Evolutionary conservation across 2,888 invertebrate genomes (phyloP).

Genomic region (Morpho achilles): DNA sequence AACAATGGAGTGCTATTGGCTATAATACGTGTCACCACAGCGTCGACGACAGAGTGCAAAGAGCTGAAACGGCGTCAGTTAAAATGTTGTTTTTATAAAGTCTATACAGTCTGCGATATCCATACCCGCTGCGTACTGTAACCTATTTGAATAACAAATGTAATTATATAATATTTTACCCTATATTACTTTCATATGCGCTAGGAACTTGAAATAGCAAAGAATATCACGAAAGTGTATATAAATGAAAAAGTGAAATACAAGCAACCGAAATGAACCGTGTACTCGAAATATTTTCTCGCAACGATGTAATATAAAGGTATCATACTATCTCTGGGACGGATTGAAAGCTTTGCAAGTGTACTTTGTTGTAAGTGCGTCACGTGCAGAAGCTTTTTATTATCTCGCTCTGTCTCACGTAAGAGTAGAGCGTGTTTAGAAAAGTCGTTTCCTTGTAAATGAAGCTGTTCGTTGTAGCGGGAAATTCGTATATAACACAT

Average conservation of each 20-base stretch:
- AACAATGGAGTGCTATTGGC: too few species aligned
- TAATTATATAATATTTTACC: too few species aligned
- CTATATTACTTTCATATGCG: neutral
- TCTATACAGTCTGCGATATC: too few species aligned
- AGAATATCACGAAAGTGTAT: neutral
- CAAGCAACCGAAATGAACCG: constrained; percentile 18
- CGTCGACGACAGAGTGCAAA: too few species aligned
- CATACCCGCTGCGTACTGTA: neutral
- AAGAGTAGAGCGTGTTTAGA: constrained; percentile 35
- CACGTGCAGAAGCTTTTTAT: constrained; percentile 70
- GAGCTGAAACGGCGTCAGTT: too few species aligned
- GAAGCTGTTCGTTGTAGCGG: constrained; percentile 38
- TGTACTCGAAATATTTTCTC: constrained; percentile 20
- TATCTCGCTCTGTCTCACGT: constrained; percentile 39
- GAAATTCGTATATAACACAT: constrained; percentile 33
- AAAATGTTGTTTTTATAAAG: too few species aligned
- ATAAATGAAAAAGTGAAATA: constrained; percentile 5
- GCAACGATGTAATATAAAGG: constrained; percentile 23
- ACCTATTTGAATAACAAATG: too few species aligned
- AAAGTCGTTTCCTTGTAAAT: constrained; percentile 53
- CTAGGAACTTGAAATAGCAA: neutral
- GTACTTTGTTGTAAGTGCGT: constrained; percentile 57
- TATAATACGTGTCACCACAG: too few species aligned
- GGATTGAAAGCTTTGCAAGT: constrained; percentile 47
- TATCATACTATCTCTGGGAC: constrained; percentile 26